Evolutionary conservation across 2,888 invertebrate species (phyloP).

Genomic region (Corythucha ciliata): DNA sequence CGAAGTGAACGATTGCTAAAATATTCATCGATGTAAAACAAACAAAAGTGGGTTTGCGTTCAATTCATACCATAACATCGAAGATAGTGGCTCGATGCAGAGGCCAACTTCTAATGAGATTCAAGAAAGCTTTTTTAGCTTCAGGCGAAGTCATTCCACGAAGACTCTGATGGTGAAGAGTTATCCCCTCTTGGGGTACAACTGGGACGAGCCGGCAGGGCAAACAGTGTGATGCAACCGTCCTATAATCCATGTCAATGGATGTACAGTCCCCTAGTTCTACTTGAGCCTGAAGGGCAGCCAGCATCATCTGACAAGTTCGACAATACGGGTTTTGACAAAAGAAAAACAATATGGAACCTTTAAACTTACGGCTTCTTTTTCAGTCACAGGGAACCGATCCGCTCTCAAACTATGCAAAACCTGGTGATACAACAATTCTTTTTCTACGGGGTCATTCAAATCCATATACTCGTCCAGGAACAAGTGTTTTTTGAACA

Average conservation of each 20-base stretch:
- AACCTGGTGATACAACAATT: constrained; percentile 86
- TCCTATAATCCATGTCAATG: constrained; percentile 51
- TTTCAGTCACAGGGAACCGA: constrained; percentile 83
- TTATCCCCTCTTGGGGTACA: constrained; percentile 72
- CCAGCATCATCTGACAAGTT: constrained; percentile 69
- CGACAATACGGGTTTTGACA: neutral
- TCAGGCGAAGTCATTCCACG: constrained; percentile 76
- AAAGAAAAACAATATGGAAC: neutral
- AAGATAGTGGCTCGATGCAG: constrained; percentile 86
- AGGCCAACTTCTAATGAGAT: constrained; percentile 88
- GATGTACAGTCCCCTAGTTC: constrained; percentile 77
- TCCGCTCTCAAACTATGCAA: constrained; percentile 82
- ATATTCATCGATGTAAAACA: constrained; percentile 26
- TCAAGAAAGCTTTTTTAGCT: constrained; percentile 85
- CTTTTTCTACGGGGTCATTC: constrained; percentile 82
- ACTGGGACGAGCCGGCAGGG: constrained; percentile 71
- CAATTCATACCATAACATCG: constrained; percentile 71
- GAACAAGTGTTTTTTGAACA: constrained; percentile 72
- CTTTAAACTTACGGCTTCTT: constrained; percentile 70
- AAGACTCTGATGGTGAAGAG: constrained; percentile 82
- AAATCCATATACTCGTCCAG: constrained; percentile 69
- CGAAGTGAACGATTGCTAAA: constrained; percentile 87
- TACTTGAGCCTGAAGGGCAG: constrained; percentile 85
- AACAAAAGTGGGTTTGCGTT: neutral
- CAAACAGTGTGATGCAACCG: constrained; percentile 69